Evolutionary conservation across 2,797 vertebrate genomes (phyloP).

Genomic region (Prionace glauca): DNA sequence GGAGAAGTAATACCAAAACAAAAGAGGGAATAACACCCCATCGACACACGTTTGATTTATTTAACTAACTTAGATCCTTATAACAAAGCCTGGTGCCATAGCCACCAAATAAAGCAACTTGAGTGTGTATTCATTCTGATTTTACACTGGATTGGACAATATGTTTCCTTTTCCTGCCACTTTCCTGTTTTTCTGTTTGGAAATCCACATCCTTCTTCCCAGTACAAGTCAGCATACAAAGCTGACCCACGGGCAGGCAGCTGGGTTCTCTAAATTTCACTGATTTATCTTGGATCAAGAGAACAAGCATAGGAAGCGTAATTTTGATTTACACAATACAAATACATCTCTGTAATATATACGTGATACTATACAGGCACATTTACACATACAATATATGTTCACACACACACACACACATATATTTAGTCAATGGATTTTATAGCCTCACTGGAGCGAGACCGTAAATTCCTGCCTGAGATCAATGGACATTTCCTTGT

Average conservation of each 20-base stretch:
- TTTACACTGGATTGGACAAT: background rate
- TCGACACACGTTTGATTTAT: background rate
- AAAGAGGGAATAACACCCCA: background rate
- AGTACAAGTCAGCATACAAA: background rate
- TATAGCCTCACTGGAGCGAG: too few relatives aligned
- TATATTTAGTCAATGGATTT: background rate
- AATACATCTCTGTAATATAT: background rate
- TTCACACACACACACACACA: too few relatives aligned
- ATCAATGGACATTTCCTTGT: too few relatives aligned
- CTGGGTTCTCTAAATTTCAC: background rate
- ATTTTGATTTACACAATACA: background rate
- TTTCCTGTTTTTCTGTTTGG: slow-evolving; percentile 30
- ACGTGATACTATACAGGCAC: background rate
- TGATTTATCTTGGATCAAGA: background rate
- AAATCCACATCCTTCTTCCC: background rate
- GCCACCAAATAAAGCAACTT: background rate
- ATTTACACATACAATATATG: background rate
- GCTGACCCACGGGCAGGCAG: background rate
- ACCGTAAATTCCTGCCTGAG: too few relatives aligned
- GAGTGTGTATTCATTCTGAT: background rate
- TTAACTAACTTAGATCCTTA: background rate
- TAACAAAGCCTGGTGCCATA: background rate
- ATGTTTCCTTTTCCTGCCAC: slow-evolving; percentile 34
- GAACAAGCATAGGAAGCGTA: background rate
- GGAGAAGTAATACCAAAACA: background rate